Evolutionary conservation across 2,113 vertebrate species (phyloP).

Genomic region (Silurus asotus): DNA sequence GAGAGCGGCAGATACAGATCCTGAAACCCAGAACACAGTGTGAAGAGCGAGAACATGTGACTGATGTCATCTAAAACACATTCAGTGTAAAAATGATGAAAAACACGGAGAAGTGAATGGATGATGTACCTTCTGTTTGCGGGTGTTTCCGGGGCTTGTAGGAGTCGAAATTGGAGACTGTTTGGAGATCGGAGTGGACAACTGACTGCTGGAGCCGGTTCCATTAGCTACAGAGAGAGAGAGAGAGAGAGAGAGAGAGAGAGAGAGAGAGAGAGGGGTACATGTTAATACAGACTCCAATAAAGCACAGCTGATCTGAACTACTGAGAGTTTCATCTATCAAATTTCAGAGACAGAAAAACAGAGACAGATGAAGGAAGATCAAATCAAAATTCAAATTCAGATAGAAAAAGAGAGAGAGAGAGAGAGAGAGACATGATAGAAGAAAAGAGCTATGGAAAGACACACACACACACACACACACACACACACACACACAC

Average conservation of each 20-base stretch:
- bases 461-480: no score
- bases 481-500: no score
- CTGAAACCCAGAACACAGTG: constrained; percentile 67
- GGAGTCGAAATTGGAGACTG: constrained; percentile 97
- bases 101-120: neutral
- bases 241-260: constrained; percentile 57
- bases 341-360: no score
- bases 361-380: neutral
- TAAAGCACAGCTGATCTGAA: no score
- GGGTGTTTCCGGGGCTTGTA: constrained; percentile 90
- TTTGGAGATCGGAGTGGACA: constrained; percentile 97
- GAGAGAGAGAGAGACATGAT: neutral
- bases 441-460: no score
- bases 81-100: neutral
- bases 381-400: no score
- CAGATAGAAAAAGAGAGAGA: neutral
- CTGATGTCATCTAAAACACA: neutral
- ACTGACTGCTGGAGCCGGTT: constrained; percentile 93
- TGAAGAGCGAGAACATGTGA: neutral
- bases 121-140: constrained; percentile 94
- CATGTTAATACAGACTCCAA: neutral
- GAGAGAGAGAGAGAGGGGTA: neutral
- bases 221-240: constrained; percentile 84
- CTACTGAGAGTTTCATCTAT: no score
- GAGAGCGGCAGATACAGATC: constrained; percentile 96